Percentiles rank a stretch among this genome's conserved stretches.
phyloP scores from a whole-genome alignment of 1,140 invertebrate species.

The Calephelis nemesis region DNA sequence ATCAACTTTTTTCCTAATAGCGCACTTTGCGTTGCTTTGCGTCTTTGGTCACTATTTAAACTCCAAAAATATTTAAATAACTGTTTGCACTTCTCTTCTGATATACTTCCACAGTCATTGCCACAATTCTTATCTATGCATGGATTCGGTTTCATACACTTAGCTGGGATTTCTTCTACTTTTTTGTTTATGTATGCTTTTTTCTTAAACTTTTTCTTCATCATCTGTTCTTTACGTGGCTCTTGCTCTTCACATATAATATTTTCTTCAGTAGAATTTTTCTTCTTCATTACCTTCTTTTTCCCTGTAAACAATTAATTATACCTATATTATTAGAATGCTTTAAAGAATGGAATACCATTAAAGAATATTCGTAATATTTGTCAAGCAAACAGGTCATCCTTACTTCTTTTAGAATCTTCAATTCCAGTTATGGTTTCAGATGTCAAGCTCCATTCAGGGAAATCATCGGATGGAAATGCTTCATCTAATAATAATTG shows the following conservation, averaged over 20 bases:
- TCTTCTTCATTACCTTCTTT: slow-evolving; percentile 1
- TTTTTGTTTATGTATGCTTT: slow-evolving; percentile 1
- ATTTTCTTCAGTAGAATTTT: neutral
- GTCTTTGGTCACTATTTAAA: neutral
- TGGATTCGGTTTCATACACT: slow-evolving; percentile 10
- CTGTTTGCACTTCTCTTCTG: neutral
- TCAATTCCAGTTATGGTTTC: too few species aligned
- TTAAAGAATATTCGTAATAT: too few species aligned
- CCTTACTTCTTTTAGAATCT: too few species aligned
- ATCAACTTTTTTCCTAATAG: neutral
- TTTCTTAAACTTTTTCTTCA: slow-evolving; percentile 8
- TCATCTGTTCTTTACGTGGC: neutral
- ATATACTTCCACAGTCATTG: slow-evolving; percentile 12
- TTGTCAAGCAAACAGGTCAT: too few species aligned
- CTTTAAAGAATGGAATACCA: too few species aligned
- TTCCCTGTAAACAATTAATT: slow-evolving; percentile 3
- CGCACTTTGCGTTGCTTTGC: neutral
- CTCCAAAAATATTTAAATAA: slow-evolving; percentile 1
- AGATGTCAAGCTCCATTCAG: too few species aligned
- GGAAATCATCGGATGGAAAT: too few species aligned
- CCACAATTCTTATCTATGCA: slow-evolving; percentile 13
- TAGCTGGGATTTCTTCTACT: neutral
- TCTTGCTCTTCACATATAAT: neutral
- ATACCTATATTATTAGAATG: too few species aligned
- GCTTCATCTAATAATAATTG: too few species aligned